phyloP scores from a whole-genome alignment of 2,888 invertebrate species.

The Anthophora plumipes region DNA sequence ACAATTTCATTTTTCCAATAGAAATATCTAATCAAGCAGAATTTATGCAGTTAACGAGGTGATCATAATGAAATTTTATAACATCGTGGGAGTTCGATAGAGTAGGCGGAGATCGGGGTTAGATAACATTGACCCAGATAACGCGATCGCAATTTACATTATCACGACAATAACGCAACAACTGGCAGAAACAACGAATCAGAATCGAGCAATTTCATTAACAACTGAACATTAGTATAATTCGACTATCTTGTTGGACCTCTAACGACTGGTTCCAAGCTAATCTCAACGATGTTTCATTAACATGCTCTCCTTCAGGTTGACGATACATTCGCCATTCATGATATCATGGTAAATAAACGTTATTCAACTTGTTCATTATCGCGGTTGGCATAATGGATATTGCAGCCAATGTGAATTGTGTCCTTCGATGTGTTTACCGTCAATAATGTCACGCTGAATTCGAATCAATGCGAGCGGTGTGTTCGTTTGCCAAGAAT shows the following conservation, averaged over 20 bases:
- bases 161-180: neutral
- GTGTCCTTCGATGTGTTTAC: slow-evolving; percentile 34
- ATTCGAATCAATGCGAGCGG: slow-evolving; percentile 3
- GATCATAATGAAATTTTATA: neutral
- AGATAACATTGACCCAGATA: neutral
- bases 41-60: neutral
- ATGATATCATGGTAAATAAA: neutral
- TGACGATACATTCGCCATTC: neutral
- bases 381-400: slow-evolving; percentile 16
- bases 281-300: neutral
- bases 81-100: neutral
- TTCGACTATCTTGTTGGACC: too few relatives aligned
- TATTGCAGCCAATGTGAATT: slow-evolving; percentile 13
- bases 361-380: slow-evolving; percentile 13
- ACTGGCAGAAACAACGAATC: too few relatives aligned
- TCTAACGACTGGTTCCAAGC: neutral
- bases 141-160: neutral
- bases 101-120: neutral
- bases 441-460: slow-evolving; percentile 19
- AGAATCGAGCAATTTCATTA: too few relatives aligned
- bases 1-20: too few relatives aligned
- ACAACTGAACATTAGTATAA: too few relatives aligned
- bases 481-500: slow-evolving; percentile 22
- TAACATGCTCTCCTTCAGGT: neutral
- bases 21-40: too few relatives aligned